Evolutionary conservation across 2,888 invertebrate genomes (phyloP), one percentile per base, ranked within the genome.

Genomic region (Prenolepis imparis): DNA sequence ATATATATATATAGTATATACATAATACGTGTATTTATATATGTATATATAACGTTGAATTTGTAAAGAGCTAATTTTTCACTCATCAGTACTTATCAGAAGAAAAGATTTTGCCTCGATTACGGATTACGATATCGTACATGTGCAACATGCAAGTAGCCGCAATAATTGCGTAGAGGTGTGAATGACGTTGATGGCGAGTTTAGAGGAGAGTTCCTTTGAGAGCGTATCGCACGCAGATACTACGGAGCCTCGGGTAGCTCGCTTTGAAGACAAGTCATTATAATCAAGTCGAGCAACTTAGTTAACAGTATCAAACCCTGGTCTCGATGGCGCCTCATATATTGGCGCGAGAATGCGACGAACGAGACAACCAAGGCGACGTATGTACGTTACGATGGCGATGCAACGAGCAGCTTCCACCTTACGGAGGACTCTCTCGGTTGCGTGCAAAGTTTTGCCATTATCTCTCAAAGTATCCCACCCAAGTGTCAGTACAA

Each of bases 261-360:
- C 48, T 48, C 70, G 90, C 92, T 92, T 92, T 92, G 92, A 91
- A 86, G 86, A 83, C 81, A 72, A 88, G 85, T 91, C 90, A 91
- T 92, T 91, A 91, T 92, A 91, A 92, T 92, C 90, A 89, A 91
- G 89, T 92, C 89, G 90, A 91, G 89, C 87, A 90, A 91, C 92
- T 91, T 91, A 78, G 87, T 92, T 91, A 92, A 85, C 86, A 86
- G 87, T 87, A 89, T 92, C 92, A 90, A 91, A 88, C 89, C 87
- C 84, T 52, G 55, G 82, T 84, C 87, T 85, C 84, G 74, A 87
- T 91, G 84, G 84, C 73, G 68, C 70, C 77, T 48, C 72, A 48
- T 41, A 85, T 57, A 55, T 68, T 44, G 83, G 41, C 24, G 72
- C 82, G 82, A 77, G 75, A 52, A 18, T 61, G 41, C 57, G 41